Conservation (phyloP, 2,797 vertebrate species). For the Girardinus metallicus region DNA sequence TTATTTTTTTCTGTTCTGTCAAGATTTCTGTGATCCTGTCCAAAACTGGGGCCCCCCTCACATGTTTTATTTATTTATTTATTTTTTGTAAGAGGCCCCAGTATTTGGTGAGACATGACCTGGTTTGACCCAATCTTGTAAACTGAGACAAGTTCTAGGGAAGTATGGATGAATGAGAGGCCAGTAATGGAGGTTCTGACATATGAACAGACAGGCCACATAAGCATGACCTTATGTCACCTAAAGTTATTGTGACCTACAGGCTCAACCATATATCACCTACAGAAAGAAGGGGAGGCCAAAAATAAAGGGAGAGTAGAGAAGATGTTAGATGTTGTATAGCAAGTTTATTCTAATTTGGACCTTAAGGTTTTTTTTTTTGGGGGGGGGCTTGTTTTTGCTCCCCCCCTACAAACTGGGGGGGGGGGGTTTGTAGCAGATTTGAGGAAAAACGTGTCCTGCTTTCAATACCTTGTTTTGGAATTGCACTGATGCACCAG, state of each 20-base stretch:
- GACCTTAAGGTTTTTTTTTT: background rate
- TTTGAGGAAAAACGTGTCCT: conserved; percentile 15
- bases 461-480: conserved; percentile 40
- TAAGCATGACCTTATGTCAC: conserved; percentile 47
- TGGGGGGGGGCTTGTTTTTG: too few species aligned
- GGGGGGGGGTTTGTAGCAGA: background rate
- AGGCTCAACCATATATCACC: conserved; percentile 36
- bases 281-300: conserved; percentile 10
- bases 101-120: conserved; percentile 79
- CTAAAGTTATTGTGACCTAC: conserved; percentile 40
- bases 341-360: conserved; percentile 8
- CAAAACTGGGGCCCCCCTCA: conserved; percentile 70
- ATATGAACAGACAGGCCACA: conserved; percentile 48
- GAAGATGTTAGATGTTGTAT: conserved; percentile 1
- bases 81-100: conserved; percentile 65
- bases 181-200: conserved; percentile 62
- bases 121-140: conserved; percentile 75
- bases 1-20: conserved; percentile 40
- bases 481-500: conserved; percentile 39
- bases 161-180: conserved; percentile 57
- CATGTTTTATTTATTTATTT: conserved; percentile 56
- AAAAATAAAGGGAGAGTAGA: background rate
- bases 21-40: conserved; percentile 50
- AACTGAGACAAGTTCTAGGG: conserved; percentile 72
- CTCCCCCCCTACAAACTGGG: too few species aligned